phyloP scores from a whole-genome alignment of 2,888 invertebrate species.

The Eristalis intricaria region DNA sequence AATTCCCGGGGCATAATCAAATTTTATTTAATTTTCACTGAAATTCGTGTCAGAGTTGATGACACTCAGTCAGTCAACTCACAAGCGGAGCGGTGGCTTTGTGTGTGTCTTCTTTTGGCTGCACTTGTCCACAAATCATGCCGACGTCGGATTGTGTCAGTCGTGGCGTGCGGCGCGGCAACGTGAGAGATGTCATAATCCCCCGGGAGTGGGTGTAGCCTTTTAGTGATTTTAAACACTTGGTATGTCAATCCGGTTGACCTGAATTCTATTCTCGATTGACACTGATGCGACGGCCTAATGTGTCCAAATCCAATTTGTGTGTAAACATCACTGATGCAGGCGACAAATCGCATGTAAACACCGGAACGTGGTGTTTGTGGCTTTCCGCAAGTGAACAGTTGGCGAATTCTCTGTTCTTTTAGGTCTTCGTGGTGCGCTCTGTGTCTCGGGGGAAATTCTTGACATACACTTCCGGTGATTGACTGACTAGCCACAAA shows the following conservation, averaged over 20 bases:
- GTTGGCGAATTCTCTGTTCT: neutral
- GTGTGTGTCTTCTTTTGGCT: neutral
- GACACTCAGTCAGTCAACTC: conserved; percentile 1
- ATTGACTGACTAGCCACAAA: neutral
- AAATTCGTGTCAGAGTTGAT: neutral
- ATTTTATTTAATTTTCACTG: conserved; percentile 35
- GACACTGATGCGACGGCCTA: conserved; percentile 35
- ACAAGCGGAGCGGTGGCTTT: conserved; percentile 13
- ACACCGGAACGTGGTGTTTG: neutral
- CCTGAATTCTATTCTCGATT: conserved; percentile 35
- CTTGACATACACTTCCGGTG: neutral
- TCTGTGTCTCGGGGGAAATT: neutral
- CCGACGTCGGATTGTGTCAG: conserved; percentile 1
- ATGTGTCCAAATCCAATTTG: conserved; percentile 42
- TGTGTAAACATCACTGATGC: conserved; percentile 18
- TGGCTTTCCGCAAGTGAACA: neutral
- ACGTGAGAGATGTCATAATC: conserved; percentile 23
- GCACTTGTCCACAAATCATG: conserved; percentile 14
- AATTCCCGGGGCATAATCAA: conserved; percentile 27
- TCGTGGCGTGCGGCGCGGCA: neutral
- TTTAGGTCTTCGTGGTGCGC: neutral
- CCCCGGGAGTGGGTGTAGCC: neutral
- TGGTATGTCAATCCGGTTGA: conserved; percentile 12
- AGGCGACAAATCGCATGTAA: conserved; percentile 25
- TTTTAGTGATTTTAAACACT: conserved; percentile 17